phyloP scores from a whole-genome alignment of 1,140 invertebrate genomes.

The Ceratina calcarata region DNA sequence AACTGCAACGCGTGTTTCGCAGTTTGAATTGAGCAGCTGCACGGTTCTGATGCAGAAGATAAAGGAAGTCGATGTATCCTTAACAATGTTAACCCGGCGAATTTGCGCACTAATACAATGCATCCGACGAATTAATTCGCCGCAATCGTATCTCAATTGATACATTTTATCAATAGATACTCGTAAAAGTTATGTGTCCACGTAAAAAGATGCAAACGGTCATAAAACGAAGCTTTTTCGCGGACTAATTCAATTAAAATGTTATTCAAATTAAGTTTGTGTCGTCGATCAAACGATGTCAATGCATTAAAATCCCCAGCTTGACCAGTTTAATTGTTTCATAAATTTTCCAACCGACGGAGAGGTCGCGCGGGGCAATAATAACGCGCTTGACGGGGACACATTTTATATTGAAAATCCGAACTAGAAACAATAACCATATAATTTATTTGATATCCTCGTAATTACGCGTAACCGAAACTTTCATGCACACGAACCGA shows the following conservation, averaged over 20 bases:
- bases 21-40: constrained; percentile 47
- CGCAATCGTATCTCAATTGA: neutral
- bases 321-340: neutral
- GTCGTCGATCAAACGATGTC: neutral
- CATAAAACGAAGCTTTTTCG: neutral
- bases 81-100: constrained; percentile 29
- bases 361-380: neutral
- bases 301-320: neutral
- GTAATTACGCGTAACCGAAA: constrained; percentile 28
- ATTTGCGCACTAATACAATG: neutral
- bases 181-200: neutral
- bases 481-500: neutral
- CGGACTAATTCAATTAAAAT: neutral
- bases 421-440: constrained; percentile 30
- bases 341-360: neutral
- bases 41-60: constrained; percentile 18
- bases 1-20: constrained; percentile 36
- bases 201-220: neutral
- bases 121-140: constrained; percentile 21
- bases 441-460: constrained; percentile 32
- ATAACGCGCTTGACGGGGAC: neutral
- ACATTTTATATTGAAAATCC: constrained; percentile 17
- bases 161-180: too few species aligned
- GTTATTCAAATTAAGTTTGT: neutral
- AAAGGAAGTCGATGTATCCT: constrained; percentile 32